These are phyloP conservation scores for Gymnocephalus cernua DNA, from an alignment of 2,113 vertebrate genomes.

Conservation along the genomic window DNA sequence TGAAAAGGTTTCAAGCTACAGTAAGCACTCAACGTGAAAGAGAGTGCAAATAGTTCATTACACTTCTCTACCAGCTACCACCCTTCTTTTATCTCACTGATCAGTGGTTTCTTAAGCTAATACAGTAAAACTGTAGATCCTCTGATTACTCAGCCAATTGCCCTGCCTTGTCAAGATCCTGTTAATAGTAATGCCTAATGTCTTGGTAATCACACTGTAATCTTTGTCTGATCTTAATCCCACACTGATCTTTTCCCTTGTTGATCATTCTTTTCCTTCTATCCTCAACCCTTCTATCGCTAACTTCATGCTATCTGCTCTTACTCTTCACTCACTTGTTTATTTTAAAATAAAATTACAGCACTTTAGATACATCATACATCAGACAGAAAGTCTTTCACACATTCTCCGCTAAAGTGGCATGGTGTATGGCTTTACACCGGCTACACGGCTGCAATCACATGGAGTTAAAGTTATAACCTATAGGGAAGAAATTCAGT, in stretches of 20 bases:
- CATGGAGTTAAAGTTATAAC: constrained; percentile 47
- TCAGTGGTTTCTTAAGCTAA: constrained; percentile 37
- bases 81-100: constrained; percentile 29
- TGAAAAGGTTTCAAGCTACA: constrained; percentile 29
- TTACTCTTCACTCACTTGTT: background rate
- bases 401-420: constrained; percentile 7
- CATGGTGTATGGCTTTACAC: constrained; percentile 52
- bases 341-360: background rate
- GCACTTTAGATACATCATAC: constrained; percentile 1
- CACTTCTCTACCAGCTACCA: constrained; percentile 19
- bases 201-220: constrained; percentile 62
- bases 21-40: background rate
- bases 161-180: constrained; percentile 46
- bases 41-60: constrained; percentile 19
- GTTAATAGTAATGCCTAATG: constrained; percentile 60
- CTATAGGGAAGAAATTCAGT: constrained; percentile 4
- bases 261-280: constrained; percentile 46
- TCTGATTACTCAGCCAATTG: constrained; percentile 51
- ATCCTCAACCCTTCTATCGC: background rate
- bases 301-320: constrained; percentile 37
- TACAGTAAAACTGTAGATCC: constrained; percentile 58
- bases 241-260: constrained; percentile 57
- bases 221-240: constrained; percentile 68
- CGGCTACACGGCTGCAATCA: constrained; percentile 10
- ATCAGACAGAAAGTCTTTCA: constrained; percentile 29